phyloP scores from a whole-genome alignment of 2,797 vertebrate genomes.

The Chiloscyllium punctatum region DNA sequence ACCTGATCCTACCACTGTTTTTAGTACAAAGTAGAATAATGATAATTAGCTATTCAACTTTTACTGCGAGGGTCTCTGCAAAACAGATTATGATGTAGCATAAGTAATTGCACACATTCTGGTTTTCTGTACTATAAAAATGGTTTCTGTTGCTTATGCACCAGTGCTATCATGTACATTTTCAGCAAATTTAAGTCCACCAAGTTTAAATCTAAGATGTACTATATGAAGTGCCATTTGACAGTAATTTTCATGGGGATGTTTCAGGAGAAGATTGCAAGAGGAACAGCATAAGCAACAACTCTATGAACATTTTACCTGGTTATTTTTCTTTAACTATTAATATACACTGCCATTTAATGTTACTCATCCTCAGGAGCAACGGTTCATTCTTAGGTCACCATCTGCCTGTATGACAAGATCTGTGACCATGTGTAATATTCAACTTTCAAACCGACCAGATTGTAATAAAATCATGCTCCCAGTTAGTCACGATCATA shows the following conservation, averaged over 20 bases:
- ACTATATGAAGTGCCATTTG: background rate
- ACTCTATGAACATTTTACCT: background rate
- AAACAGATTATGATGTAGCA: too few relatives aligned
- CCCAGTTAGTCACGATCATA: background rate
- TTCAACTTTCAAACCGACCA: slow-evolving; percentile 13
- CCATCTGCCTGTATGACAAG: background rate
- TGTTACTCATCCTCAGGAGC: background rate
- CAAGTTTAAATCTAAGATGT: background rate
- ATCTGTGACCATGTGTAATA: background rate
- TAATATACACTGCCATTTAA: background rate
- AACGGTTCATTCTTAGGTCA: slow-evolving; percentile 17
- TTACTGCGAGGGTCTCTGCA: too few relatives aligned
- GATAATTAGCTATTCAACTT: too few relatives aligned
- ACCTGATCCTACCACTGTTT: background rate
- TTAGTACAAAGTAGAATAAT: too few relatives aligned
- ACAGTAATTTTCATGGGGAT: background rate
- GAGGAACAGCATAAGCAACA: background rate
- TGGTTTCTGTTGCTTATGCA: background rate
- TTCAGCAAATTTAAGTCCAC: background rate
- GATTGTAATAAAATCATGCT: slow-evolving; percentile 1
- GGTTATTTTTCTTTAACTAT: background rate
- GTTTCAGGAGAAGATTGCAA: background rate
- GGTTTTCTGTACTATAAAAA: background rate
- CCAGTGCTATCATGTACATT: background rate
- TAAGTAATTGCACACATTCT: background rate